Base-by-base conservation (phyloP, 2,797 vertebrate species). In the Anabacerthia variegaticeps region DNA sequence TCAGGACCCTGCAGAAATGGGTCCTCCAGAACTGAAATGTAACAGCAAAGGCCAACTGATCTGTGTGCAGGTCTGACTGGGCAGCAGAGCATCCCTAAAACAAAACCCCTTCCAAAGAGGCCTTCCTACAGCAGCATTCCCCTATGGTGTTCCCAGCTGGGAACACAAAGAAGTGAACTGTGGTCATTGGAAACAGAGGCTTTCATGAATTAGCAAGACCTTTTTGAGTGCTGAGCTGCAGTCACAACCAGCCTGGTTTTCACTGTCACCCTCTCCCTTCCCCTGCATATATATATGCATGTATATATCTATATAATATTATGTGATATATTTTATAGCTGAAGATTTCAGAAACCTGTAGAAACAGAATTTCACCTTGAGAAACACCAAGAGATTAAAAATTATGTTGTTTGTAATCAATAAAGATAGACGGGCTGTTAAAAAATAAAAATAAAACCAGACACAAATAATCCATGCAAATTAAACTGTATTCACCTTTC, bases 311-410 rank as follows among this genome's bases (percentile, higher is more conserved):
- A n/a, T 4, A 15, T 10, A 68, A 69, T 41, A 65, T 16, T 62
- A 41, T 36, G 41, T n/a, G 12, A 68, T 52, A 15, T 49, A 39
- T 69, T 77, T 91, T 69, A 59, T 39, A 78, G 30, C 55, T 92
- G 37, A 61, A 85, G 56, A 65, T 71, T 89, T 95, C 56, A 43
- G 61, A 23, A 93, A 74, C 46, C 37, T n/a, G 15, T 66, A 62
- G 34, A 91, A 92, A 89, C 24, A 75, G 78, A 89, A 86, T 93
- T 96, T 95, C 85, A 95, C 88, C 91, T 97, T 95, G 88, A 96
- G 65, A 92, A 96, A 69, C 32, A 92, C 12, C 28, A 76, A 44
- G 69, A 94, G 69, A 83, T 93, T 69, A 86, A 96, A 94, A 96
- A 89, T 58, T n/a, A 82, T 9, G 14, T 92, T 83, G 63, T 74